Evolutionary conservation across 2,888 invertebrate genomes (phyloP), one percentile per base, ranked within the genome.

Genomic region (Chrysopilus asiliformis): DNA sequence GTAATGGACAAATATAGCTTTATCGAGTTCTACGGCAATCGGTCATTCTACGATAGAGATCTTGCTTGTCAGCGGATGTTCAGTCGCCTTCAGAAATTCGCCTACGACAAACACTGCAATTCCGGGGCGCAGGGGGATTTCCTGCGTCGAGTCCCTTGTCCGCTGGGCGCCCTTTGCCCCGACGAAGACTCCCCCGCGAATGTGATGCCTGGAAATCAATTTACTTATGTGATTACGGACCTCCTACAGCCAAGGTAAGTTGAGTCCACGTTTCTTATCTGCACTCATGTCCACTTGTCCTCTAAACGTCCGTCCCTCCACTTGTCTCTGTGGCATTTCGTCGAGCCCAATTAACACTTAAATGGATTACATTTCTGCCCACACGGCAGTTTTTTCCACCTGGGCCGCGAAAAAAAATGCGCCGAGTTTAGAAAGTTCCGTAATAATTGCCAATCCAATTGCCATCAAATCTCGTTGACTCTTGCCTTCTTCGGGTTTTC

Each of bases 151-250:
- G 75, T 95, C 40, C 95, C 95, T 2, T 95, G 94, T 57, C 71
- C 76, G 0, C 68, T 68, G 49, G 77, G 73, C 17, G 59, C 71
- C 44, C 57, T 93, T 2, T 97, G 95, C 60, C 58, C 70, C 25
- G 94, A 94, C 64, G 94, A 91, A 61, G 89, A 86, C 60, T 72
- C 76, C 40, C 75, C 84, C 16, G 72, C 72, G 60, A 84, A 86
- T 70, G 89, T 95, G 3, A 71, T 95, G 9, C 76, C 77, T 49
- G 80, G 78, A 32, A 77, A 83, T 62, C 95, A 97, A 65, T 91
- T 97, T 60, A 95, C 95, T 2, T 94, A 87, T 66, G 81, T 83
- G 43, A 82, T 97, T 42, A 79, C 86, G 56, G 85, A 94, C 62
- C 75, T 81, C 41, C 77, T 79, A 47, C 84, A 90, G 57, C 91